Percentiles rank a stretch among this genome's conserved stretches.
Evolutionary conservation across 2,888 invertebrate genomes (phyloP).

Genomic region (Lycophotia porphyrea): DNA sequence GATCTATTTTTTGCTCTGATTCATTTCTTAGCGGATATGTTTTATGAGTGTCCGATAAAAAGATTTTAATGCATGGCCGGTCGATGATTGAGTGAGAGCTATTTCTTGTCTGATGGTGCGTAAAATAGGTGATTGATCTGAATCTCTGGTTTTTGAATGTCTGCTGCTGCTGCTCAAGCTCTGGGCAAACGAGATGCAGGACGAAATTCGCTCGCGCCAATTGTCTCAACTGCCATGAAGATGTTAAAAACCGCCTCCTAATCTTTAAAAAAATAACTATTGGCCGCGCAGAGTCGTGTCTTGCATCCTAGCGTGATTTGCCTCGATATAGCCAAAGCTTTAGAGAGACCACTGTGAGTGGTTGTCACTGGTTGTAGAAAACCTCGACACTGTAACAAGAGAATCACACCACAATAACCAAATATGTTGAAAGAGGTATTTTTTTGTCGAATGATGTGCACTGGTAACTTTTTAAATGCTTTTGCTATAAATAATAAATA

Average conservation of each 20-base stretch:
- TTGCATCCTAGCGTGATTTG: not conserved
- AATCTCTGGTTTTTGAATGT: not conserved
- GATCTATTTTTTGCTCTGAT: constrained; percentile 39
- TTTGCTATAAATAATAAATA: not conserved
- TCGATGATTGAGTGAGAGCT: constrained; percentile 11
- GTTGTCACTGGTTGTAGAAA: not conserved
- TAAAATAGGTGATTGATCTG: not conserved
- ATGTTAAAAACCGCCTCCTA: not conserved
- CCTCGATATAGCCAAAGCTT: not conserved
- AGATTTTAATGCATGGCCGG: not conserved
- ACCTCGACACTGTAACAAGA: not conserved
- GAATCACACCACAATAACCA: not conserved
- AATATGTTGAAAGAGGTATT: not conserved
- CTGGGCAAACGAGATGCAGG: not conserved
- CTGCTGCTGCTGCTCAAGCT: not conserved
- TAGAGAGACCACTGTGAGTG: not conserved
- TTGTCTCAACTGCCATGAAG: not conserved
- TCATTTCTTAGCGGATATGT: constrained; percentile 28
- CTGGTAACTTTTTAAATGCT: not conserved
- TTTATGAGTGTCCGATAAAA: constrained; percentile 36
- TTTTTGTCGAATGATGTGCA: not conserved
- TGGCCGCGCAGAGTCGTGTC: not conserved
- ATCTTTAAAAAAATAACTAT: not conserved
- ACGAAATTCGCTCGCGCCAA: not conserved
- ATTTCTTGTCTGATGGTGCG: constrained; percentile 25